Evolutionary conservation across 2,797 vertebrate species (phyloP).

Genomic region (Anguilla obscura): DNA sequence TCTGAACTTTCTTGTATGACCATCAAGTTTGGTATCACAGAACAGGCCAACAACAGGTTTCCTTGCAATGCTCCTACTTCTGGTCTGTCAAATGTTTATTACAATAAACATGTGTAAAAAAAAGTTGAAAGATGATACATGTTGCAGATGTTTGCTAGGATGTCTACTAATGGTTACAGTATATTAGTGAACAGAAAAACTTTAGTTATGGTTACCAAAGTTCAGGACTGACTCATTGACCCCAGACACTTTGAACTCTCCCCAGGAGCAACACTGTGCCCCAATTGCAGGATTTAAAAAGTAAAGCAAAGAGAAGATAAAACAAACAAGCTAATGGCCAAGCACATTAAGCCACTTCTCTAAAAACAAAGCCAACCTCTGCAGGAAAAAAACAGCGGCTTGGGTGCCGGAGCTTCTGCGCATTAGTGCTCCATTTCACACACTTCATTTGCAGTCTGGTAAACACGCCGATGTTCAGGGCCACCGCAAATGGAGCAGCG

Average conservation of each 20-base stretch:
- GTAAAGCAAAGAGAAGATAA: conserved; percentile 48
- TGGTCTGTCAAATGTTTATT: conserved; percentile 42
- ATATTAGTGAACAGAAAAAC: conserved; percentile 50
- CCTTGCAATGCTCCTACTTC: conserved; percentile 48
- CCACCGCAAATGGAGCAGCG: neutral
- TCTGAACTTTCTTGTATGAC: neutral
- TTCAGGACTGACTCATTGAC: conserved; percentile 51
- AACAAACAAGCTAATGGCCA: conserved; percentile 48
- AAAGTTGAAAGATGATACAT: neutral
- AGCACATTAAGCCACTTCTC: conserved; percentile 24
- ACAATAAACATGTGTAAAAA: conserved; percentile 20
- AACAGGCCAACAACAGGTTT: neutral
- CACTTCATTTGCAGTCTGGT: conserved; percentile 56
- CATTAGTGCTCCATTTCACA: conserved; percentile 53
- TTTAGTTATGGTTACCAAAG: conserved; percentile 50
- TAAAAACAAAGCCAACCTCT: conserved; percentile 44
- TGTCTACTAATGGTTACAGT: conserved; percentile 21
- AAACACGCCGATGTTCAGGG: conserved; percentile 41
- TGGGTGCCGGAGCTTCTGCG: conserved; percentile 51
- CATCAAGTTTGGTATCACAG: neutral
- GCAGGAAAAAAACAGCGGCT: conserved; percentile 54
- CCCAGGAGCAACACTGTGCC: conserved; percentile 43
- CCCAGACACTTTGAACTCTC: conserved; percentile 53
- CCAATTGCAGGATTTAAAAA: conserved; percentile 55
- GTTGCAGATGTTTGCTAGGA: conserved; percentile 18